Evolutionary conservation across 2,797 vertebrate genomes (phyloP).

Genomic region (Danio choprae): DNA sequence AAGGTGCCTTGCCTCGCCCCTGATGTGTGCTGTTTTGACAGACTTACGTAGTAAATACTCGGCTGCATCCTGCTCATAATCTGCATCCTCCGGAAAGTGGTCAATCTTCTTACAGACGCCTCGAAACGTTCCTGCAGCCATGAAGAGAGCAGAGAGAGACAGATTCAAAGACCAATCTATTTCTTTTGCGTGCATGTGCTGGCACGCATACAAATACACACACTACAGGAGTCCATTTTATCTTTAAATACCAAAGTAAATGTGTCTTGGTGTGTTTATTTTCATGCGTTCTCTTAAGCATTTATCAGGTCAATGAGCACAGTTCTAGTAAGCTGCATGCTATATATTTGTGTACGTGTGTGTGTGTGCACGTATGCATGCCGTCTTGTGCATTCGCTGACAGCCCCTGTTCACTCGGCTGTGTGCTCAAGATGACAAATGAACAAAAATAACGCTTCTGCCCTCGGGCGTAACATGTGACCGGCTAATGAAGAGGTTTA

Average conservation of each 20-base stretch:
- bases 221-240: conserved; percentile 33
- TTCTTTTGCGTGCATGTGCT: background rate
- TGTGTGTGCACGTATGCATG: conserved; percentile 40
- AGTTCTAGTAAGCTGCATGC: conserved; percentile 22
- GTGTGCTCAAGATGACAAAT: conserved; percentile 65
- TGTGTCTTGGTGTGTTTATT: conserved; percentile 39
- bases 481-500: conserved; percentile 74
- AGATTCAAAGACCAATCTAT: conserved; percentile 59
- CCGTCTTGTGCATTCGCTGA: conserved; percentile 36
- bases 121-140: conserved; percentile 88
- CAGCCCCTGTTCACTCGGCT: conserved; percentile 51
- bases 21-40: conserved; percentile 20
- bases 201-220: conserved; percentile 2
- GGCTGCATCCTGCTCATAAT: conserved; percentile 95
- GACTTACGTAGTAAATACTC: conserved; percentile 95
- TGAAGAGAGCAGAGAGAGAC: conserved; percentile 56
- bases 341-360: conserved; percentile 49
- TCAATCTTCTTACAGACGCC: conserved; percentile 99
- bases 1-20: background rate
- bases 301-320: conserved; percentile 48
- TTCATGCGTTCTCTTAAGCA: conserved; percentile 34
- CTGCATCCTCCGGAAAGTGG: conserved; percentile 96
- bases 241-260: conserved; percentile 38
- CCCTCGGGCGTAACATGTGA: conserved; percentile 67
- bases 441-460: conserved; percentile 70